These are phyloP conservation scores for Germaria angustata DNA, from an alignment of 2,888 invertebrate genomes.

Conservation along the genomic window DNA sequence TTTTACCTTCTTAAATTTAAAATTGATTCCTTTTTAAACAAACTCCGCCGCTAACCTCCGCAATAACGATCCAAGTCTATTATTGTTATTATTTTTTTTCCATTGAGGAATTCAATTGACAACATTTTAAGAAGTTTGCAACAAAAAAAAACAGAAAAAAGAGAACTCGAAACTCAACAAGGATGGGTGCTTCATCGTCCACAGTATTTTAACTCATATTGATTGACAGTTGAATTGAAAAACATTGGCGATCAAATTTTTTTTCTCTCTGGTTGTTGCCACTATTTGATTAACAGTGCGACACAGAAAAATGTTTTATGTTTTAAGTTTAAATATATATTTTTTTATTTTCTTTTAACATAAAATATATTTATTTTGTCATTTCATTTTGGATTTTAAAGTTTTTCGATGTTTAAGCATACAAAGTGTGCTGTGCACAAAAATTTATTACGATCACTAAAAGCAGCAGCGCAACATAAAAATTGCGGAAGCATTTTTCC, in stretches of 20 bases:
- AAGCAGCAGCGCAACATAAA: conserved; percentile 29
- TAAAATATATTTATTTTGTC: conserved; percentile 27
- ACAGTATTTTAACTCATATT: conserved; percentile 75
- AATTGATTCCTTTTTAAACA: conserved; percentile 33
- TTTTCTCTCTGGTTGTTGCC: conserved; percentile 41
- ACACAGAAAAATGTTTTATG: conserved; percentile 26
- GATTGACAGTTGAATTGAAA: conserved; percentile 79
- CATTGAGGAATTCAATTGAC: conserved; percentile 55
- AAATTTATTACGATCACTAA: not conserved
- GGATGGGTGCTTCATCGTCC: conserved; percentile 47
- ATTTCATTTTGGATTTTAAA: too few relatives aligned
- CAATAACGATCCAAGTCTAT: conserved; percentile 1
- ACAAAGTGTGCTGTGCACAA: conserved; percentile 27
- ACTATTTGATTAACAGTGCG: conserved; percentile 73
- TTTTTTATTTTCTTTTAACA: conserved; percentile 1
- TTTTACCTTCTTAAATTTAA: conserved; percentile 26
- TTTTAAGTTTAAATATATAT: conserved; percentile 7
- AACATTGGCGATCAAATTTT: conserved; percentile 78
- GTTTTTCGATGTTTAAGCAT: conserved; percentile 15
- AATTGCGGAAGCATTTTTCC: conserved; percentile 53
- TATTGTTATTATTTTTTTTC: conserved; percentile 3
- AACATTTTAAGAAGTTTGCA: conserved; percentile 55
- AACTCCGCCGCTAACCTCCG: not conserved
- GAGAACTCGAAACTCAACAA: conserved; percentile 10
- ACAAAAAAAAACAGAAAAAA: not conserved